These are phyloP conservation scores for Drosophila longiperda DNA, from an alignment of 2,888 invertebrate species.

Conservation along the genomic window DNA sequence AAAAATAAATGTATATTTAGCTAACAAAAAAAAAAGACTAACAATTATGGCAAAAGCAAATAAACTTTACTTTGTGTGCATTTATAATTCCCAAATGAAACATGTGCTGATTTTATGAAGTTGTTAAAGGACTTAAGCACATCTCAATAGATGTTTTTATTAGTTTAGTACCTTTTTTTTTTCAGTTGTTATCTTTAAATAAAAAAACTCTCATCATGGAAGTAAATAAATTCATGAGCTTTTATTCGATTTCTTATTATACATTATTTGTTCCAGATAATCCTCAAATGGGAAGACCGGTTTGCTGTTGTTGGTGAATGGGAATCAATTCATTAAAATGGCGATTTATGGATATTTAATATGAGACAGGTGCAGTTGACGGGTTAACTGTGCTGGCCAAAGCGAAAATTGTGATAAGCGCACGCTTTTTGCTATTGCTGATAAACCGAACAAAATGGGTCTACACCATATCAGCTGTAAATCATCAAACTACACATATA, in stretches of 20 bases:
- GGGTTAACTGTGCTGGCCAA: constrained; percentile 7
- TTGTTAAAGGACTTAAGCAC: background rate
- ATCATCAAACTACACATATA: constrained; percentile 26
- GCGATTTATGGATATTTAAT: background rate
- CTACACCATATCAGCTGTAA: constrained; percentile 43
- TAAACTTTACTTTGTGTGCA: constrained; percentile 2
- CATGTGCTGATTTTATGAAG: background rate
- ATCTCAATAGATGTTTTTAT: background rate
- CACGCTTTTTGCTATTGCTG: constrained; percentile 34
- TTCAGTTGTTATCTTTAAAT: background rate
- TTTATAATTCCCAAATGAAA: constrained; percentile 12
- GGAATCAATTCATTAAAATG: constrained; percentile 5
- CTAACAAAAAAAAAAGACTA: background rate
- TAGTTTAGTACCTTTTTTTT: background rate
- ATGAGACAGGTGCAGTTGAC: constrained; percentile 14
- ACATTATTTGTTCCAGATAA: background rate
- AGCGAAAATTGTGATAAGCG: constrained; percentile 37
- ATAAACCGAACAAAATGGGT: constrained; percentile 41
- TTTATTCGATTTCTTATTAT: background rate
- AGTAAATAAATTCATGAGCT: background rate
- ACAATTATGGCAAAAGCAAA: background rate
- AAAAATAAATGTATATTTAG: background rate
- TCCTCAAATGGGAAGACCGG: background rate
- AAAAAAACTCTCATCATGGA: background rate
- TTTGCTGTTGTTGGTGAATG: background rate